Evolutionary conservation across 2,113 vertebrate genomes (phyloP), one percentile per base, ranked within the genome.

Genomic region (Vanacampus margaritifer): DNA sequence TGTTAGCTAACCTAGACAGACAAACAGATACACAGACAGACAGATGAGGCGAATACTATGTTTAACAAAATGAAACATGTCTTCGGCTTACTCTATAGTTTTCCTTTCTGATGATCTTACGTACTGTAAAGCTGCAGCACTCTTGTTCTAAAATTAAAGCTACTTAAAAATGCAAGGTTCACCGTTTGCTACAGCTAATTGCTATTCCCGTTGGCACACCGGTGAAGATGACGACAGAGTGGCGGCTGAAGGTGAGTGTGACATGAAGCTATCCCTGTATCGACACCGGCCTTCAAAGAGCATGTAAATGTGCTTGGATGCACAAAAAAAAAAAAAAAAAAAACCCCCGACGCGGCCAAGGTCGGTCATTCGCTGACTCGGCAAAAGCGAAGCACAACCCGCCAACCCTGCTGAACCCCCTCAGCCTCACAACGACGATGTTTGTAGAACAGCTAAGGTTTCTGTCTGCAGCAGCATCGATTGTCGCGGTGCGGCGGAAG

Each of bases 311-410:
- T 37, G 57, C 28, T 59, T 10, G 5, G 35, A 37, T 59, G 57
- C 57, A 59, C 36, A 59, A 11, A 1, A 35, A 70, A 41, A 10
- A 3, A 41, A 41, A 41, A 10, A 41, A 41, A 41, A 32, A 32
- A 32, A 32, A 32, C 28, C 28, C 58, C 39, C 17, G 45, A 84
- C 68, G 69, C 41, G 13, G 26, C 28, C 73, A 85, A 86, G 80
- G 84, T 85, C 86, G 79, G 71, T 36, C 28, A 72, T 78, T 67
- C 79, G 78, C 79, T 79, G 84, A 88, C 68, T 83, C 70, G 64
- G 78, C 78, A 72, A 72, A 65, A 67, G 79, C 64, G 83, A 71
- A 83, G 81, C 83, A 82, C 76, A n/a, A n/a, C 79, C 67, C 28
- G 3, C 46, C 16, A 5, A 21, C 17, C 45, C 16, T 14, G 45